Evolutionary conservation across 2,797 vertebrate species (phyloP), one percentile per base, ranked within the genome.

Genomic region (Tragopan temminckii): DNA sequence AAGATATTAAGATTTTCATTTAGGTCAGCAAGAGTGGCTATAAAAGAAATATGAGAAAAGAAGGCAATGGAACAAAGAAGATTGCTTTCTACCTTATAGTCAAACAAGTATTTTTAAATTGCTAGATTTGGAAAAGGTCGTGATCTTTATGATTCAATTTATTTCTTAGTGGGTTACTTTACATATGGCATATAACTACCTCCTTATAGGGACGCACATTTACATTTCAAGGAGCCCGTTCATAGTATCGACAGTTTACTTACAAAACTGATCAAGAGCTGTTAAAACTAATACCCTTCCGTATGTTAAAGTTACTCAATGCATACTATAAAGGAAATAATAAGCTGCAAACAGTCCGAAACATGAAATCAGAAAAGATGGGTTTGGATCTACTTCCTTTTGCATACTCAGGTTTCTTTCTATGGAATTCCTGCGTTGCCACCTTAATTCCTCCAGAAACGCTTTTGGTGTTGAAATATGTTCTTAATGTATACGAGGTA

Each of bases 1-100:
- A 89, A 93, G 88, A 92, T 46, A 84, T 4, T 82, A 64, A 81
- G 40, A 80, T 84, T 87, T 88, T 82, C 43, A 75, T 80, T 59
- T 80, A 80, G 23, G 48, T 68, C 76, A 93, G 58, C 21, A 71
- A 58, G 23, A 80, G 2, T 18, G 20, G 19, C 29, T 83, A 75
- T 36, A 74, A 80, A 91, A 77, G 3, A 80, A 71, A 57, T 52
- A 63, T 3, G 9, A 76, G 31, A 19, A 8, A 77, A 76, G 13
- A 76, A 80, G 2, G n/a, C n/a, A 88, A 18, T 4, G 13, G 61
- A 80, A 80, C 50, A 64, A 92, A 77, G 61, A 64, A 85, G 29
- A 78, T 19, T 53, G 42, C 13, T 72, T 91, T 80, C 27, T 76
- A 55, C 16, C 29, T 72, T 81, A 69, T 31, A 90, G 38, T 70